Evolutionary conservation across 53 echinoderm and acorn worm species (phyloP).

Genomic region (Paracentrotus lividus): DNA sequence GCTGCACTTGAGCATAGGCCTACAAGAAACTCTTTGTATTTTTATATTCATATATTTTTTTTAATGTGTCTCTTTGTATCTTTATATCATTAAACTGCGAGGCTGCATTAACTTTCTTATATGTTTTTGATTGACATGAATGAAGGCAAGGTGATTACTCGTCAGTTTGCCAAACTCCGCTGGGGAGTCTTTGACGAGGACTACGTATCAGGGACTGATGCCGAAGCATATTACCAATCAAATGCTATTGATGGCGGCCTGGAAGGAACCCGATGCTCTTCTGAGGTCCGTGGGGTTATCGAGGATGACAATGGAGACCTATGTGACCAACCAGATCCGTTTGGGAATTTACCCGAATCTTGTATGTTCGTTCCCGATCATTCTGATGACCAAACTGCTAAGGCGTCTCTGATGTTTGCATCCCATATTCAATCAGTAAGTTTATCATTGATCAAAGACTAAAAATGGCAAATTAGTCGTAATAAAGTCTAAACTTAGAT

Average conservation of each 20-base stretch:
- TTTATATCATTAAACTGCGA: too few relatives aligned
- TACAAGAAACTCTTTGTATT: too few relatives aligned
- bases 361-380: slow-evolving; percentile 14
- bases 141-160: slow-evolving; percentile 58
- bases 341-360: neutral
- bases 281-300: neutral
- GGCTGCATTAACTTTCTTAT: too few relatives aligned
- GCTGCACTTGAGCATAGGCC: too few relatives aligned
- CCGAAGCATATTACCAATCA: neutral
- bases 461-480: neutral
- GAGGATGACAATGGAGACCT: neutral
- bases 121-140: neutral
- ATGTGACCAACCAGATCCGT: neutral
- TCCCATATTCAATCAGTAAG: slow-evolving; percentile 52
- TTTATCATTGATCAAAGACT: neutral
- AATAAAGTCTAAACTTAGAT: neutral
- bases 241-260: neutral
- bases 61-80: too few relatives aligned
- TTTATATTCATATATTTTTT: too few relatives aligned
- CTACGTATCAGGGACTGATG: neutral
- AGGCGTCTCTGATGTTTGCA: slow-evolving; percentile 51
- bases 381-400: slow-evolving; percentile 49
- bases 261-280: slow-evolving; percentile 33
- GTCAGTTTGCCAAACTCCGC: slow-evolving; percentile 55
- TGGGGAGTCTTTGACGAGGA: slow-evolving; percentile 66